Evolutionary conservation across 64 coral and sea anemone species (phyloP), one percentile per base, ranked within the genome.

Genomic region (Montipora foliosa): DNA sequence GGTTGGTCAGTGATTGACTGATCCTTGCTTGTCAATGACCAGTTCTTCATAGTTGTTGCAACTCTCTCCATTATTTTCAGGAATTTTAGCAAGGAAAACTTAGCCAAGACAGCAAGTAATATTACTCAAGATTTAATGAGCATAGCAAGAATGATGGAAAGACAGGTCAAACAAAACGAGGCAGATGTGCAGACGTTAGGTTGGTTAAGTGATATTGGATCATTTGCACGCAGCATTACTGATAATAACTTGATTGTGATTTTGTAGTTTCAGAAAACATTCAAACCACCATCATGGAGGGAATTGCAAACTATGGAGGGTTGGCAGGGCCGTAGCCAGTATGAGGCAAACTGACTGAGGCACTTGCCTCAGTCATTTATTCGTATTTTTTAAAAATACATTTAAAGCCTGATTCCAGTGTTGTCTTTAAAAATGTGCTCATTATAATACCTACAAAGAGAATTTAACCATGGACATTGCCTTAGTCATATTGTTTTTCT

Each of bases 111-210:
- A 55, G 79, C 97, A 62, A 92, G 97, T 83, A 96, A 94, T 47
- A 99, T 99, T 46, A 99, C 97, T 46, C 90, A 99, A 62, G 95
- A 96, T 92, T 77, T 99, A 20, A 96, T 94, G 94, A 93, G 95
- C 49, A 94, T 94, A 13, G 92, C 97, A 76, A 92, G 89, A 76
- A 88, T 90, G 74, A 99, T 99, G 96, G 96, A 95, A 49, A 93
- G 91, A 22, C 94, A 96, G 37, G 92, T 95, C 22, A 84, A 92
- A 55, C 88, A 94, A 67, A 92, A 87, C 62, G 91, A 90, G 60
- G 67, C 87, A 12, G 94, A 98, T 80, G 77, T 95, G 44, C 87
- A 95, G 14, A 62, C 53, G 15, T 84, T 98, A 80, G 94, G 97
- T 98, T 47, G 70, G 89, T 49, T 4, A 84, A 15, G 3, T 14